Conservation (phyloP, 2,113 vertebrate species). For the Ictidomys tridecemlineatus region DNA sequence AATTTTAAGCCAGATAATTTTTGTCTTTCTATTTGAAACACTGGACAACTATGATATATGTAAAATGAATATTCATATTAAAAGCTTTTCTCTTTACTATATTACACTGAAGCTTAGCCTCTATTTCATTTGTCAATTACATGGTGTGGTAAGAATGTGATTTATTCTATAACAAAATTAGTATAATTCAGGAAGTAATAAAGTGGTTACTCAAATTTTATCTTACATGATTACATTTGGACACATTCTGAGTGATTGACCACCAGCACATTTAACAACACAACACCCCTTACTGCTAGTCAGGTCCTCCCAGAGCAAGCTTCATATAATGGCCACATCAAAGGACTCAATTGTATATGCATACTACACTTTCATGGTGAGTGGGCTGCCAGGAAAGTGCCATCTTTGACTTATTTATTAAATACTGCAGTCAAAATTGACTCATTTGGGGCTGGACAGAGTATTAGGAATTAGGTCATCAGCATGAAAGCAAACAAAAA, state of each 20-base stretch:
- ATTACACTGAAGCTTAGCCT: slow-evolving; percentile 37
- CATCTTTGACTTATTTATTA: not conserved
- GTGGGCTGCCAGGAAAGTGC: not conserved
- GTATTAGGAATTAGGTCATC: not conserved
- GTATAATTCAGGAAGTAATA: slow-evolving; percentile 16
- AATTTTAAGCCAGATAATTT: slow-evolving; percentile 65
- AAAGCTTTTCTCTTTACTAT: slow-evolving; percentile 50
- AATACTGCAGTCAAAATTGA: not conserved
- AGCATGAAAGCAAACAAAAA: not conserved
- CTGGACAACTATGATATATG: not conserved
- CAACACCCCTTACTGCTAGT: not conserved
- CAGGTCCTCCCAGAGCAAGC: not conserved
- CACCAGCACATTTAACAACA: slow-evolving; percentile 19
- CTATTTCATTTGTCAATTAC: slow-evolving; percentile 58
- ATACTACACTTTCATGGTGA: not conserved
- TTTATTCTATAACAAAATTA: slow-evolving; percentile 55
- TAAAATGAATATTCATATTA: slow-evolving; percentile 59
- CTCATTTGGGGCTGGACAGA: not conserved
- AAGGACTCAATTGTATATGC: not conserved
- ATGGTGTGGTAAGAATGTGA: slow-evolving; percentile 43
- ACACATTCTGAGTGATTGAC: slow-evolving; percentile 35
- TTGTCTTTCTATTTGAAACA: slow-evolving; percentile 41
- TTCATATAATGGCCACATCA: not conserved
- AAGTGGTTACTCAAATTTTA: slow-evolving; percentile 62
- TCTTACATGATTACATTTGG: slow-evolving; percentile 29